Conservation (phyloP, 2,113 vertebrate genomes). For the Vimba vimba region DNA sequence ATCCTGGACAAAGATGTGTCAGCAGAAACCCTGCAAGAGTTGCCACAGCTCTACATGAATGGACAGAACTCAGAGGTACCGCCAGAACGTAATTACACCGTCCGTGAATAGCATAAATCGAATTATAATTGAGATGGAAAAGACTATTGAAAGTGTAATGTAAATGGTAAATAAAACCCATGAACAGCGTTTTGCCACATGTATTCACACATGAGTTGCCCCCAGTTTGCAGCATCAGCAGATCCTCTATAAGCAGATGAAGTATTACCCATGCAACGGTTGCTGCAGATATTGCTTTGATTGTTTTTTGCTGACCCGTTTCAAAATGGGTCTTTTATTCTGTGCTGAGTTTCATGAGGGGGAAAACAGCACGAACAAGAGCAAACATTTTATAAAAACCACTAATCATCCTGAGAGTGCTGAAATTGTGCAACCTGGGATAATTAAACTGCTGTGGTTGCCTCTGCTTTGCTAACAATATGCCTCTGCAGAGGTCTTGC, state of each 20-base stretch:
- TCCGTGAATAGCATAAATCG: not conserved
- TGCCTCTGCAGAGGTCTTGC: slow-evolving; percentile 9
- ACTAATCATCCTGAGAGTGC: slow-evolving; percentile 32
- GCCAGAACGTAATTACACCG: not conserved
- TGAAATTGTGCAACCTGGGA: slow-evolving; percentile 28
- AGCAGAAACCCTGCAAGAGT: slow-evolving; percentile 81
- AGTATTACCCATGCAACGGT: slow-evolving; percentile 3
- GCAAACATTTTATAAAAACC: slow-evolving; percentile 40
- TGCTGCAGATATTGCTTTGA: slow-evolving; percentile 41
- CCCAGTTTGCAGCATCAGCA: not conserved
- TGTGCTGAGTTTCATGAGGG: slow-evolving; percentile 11
- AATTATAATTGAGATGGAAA: not conserved
- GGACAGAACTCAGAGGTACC: slow-evolving; percentile 93
- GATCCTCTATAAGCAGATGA: slow-evolving; percentile 31
- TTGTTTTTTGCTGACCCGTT: slow-evolving; percentile 40
- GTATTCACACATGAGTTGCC: slow-evolving; percentile 22
- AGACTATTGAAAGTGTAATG: not conserved
- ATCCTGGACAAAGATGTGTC: slow-evolving; percentile 94
- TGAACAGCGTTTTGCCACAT: slow-evolving; percentile 12
- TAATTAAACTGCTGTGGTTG: slow-evolving; percentile 37
- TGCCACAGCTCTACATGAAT: slow-evolving; percentile 91
- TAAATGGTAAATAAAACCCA: slow-evolving; percentile 34
- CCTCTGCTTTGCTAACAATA: slow-evolving; percentile 21
- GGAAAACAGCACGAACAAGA: not conserved
- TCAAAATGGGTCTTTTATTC: slow-evolving; percentile 15